phyloP scores from a whole-genome alignment of 2,888 invertebrate genomes.

The Dicycla oo region DNA sequence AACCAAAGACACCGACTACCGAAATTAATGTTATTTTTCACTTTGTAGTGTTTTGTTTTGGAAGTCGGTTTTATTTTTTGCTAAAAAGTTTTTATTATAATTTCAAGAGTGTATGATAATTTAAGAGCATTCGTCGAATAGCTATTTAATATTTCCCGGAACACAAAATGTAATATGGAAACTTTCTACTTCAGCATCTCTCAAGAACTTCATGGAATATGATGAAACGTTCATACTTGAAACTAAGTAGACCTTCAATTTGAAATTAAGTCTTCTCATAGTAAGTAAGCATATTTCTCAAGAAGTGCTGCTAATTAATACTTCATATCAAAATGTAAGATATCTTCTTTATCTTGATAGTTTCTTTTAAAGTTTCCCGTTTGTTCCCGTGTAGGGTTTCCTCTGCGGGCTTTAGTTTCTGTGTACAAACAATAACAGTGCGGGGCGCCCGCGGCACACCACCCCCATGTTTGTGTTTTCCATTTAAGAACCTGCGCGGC shows the following conservation, averaged over 20 bases:
- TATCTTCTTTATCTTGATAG: constrained; percentile 65
- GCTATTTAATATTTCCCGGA: constrained; percentile 1
- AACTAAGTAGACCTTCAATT: constrained; percentile 8
- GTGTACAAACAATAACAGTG: constrained; percentile 88
- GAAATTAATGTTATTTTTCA: too few relatives aligned
- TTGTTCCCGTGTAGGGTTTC: constrained; percentile 68
- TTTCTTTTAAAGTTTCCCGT: constrained; percentile 77
- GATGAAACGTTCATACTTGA: neutral
- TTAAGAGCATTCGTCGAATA: neutral
- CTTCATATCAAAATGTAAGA: constrained; percentile 56
- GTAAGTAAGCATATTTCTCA: constrained; percentile 3
- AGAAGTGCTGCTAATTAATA: constrained; percentile 44
- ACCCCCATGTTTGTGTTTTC: constrained; percentile 85
- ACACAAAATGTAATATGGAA: neutral
- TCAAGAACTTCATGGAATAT: neutral
- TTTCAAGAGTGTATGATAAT: neutral
- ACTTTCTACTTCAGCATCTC: constrained; percentile 3
- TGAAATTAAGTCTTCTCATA: constrained; percentile 19
- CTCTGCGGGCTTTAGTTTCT: constrained; percentile 80
- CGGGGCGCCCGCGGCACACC: constrained; percentile 77
- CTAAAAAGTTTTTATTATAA: too few relatives aligned
- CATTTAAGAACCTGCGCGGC: constrained; percentile 82
- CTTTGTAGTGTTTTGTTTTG: too few relatives aligned
- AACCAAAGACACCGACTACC: too few relatives aligned
- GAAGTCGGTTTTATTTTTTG: too few relatives aligned